Evolutionary conservation across 2,888 invertebrate genomes (phyloP), one percentile per base, ranked within the genome.

Genomic region (Himalopsyche anomala): DNA sequence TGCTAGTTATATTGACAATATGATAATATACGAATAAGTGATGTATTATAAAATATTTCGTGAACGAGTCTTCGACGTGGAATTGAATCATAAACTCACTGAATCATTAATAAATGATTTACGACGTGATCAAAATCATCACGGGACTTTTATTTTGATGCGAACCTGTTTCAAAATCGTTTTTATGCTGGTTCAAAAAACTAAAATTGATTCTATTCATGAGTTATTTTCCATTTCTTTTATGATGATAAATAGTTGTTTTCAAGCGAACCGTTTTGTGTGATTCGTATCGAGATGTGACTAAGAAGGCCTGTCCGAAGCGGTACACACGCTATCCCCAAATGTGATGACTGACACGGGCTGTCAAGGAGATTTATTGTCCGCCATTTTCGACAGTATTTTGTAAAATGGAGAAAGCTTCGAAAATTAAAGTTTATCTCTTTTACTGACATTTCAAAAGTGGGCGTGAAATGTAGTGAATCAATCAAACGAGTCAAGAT

Each of bases 391-490:
- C 62, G 62, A 62, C 62, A 62, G 62, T 62, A 62, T 62, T 62
- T 62, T 62, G 62, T 62, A 62, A 19, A 62, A 62, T 4, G 62
- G 62, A 62, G 62, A 62, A 62, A 62, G 62, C n/a, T 62, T 62
- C 62, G 62, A 62, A 62, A 62, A 62, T 62, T 62, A 62, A 62
- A 62, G 62, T 62, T 62, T 62, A 62, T 62, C 62, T 62, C 62
- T n/a, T 62, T 62, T 28, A 28, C 62, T 62, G 62, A 11, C 62
- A 62, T 62, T 62, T 62, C 62, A 62, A 62, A 62, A 62, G 62
- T 62, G 62, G 62, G 19, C 62, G 62, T 62, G 62, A 51, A 51
- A 51, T 11, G 62, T 62, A 62, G 62, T 62, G 62, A 62, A 62
- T 62, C 62, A 62, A 62, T 62, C 62, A 62, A 62, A 19, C 62